Evolutionary conservation across 2,113 vertebrate genomes (phyloP), one percentile per base, ranked within the genome.

Genomic region (Nipponia nippon): DNA sequence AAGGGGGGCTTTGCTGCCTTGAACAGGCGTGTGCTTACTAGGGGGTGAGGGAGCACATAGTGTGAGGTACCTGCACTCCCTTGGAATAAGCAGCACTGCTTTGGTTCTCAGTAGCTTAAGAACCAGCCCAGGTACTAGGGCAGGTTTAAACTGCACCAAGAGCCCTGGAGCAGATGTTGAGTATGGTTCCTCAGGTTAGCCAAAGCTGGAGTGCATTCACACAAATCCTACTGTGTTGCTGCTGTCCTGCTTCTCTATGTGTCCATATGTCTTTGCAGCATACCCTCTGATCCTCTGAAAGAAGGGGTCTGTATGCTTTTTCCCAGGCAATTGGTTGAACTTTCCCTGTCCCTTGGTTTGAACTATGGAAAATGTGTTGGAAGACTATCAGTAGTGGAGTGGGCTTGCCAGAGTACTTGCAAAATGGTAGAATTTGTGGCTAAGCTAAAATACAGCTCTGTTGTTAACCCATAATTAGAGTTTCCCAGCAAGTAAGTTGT

Each of bases 1-100:
- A 23, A 82, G 25, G 21, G 13, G 13, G 5, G 4, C 27, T 91
- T 77, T 62, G 12, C 6, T 42, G 7, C 36, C 29, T 66, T 80
- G 59, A 36, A 29, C 7, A 13, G 11, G 8, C 25, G 36, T 50
- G 6, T 38, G 9, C 25, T 88, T 59, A 6, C 7, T n/a, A 46
- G 26, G 16, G 7, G 46, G 7, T 0, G 3, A 49, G 8, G 14
- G 12, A 49, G 26, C 2, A 18, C 7, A 2, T 6, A 27, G 14
- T 8, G 5, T 17, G 22, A 65, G 13, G 14, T 46, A 71, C 14
- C 36, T 44, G 6, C 6, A 7, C n/a, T 59, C 2, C 32, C 13
- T 59, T 65, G 21, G 19, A 63, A 15, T 7, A 49, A 36, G 26
- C 23, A 61, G 29, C 17, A 32, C 26, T 79, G 20, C 4, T 61